A percentile compares a stretch with the other conserved stretches of the same genome.
phyloP scores from a whole-genome alignment of 2,888 invertebrate species.

The Sepioteuthis lessoniana region DNA sequence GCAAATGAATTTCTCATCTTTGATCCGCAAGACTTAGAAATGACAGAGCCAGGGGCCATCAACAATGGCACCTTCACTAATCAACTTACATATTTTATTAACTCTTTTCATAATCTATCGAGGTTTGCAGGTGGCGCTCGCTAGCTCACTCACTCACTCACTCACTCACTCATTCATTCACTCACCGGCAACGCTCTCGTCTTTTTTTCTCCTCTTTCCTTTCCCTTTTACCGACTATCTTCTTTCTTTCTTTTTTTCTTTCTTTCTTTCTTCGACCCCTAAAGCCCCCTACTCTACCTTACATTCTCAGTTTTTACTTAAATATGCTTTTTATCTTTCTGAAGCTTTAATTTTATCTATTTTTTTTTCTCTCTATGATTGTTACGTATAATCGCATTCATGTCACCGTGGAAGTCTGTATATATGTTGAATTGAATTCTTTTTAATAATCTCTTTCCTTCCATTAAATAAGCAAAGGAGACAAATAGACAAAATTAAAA shows the following conservation, averaged over 20 bases:
- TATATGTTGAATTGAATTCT: too few relatives aligned
- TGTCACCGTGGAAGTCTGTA: too few relatives aligned
- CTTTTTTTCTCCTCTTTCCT: too few relatives aligned
- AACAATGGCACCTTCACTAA: constrained; percentile 23
- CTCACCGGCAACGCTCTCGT: neutral
- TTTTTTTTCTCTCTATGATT: neutral
- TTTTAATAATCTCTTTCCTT: too few relatives aligned
- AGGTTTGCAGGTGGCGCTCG: constrained; percentile 1
- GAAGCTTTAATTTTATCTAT: neutral
- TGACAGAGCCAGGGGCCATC: constrained; percentile 23
- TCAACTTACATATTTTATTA: constrained; percentile 33
- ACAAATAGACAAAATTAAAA: too few relatives aligned
- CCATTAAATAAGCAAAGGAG: too few relatives aligned
- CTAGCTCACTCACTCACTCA: neutral
- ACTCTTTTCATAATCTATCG: constrained; percentile 6
- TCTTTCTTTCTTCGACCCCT: too few relatives aligned
- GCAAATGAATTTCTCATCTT: constrained; percentile 33
- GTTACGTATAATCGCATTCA: too few relatives aligned
- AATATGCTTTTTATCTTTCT: neutral
- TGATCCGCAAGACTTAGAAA: constrained; percentile 23
- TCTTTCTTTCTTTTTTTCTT: too few relatives aligned
- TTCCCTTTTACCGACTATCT: too few relatives aligned
- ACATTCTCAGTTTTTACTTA: neutral
- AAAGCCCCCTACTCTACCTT: too few relatives aligned
- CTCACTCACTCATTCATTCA: neutral